phyloP scores from a whole-genome alignment of 2,888 invertebrate genomes.

The Heliconius cydno region DNA sequence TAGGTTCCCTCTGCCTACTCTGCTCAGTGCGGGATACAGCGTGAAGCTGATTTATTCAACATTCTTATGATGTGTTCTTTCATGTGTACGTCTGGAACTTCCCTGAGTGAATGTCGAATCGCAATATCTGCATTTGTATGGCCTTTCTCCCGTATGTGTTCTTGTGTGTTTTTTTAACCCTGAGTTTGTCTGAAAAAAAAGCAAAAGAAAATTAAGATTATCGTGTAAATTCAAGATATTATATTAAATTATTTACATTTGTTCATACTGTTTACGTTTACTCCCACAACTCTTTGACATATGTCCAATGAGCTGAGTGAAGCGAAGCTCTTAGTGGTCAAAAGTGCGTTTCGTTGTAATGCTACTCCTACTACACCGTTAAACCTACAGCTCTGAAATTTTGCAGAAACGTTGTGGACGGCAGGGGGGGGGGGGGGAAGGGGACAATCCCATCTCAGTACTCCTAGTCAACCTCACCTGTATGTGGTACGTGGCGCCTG shows the following conservation, averaged over 20 bases:
- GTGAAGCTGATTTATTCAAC: constrained; percentile 4
- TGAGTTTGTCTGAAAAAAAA: constrained; percentile 62
- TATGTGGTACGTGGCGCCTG: too few species aligned
- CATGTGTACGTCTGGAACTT: constrained; percentile 62
- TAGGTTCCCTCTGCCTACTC: background rate
- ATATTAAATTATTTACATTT: background rate
- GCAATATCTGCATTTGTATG: constrained; percentile 62
- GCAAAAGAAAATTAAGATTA: background rate
- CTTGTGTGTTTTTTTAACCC: constrained; percentile 64
- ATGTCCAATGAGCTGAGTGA: too few species aligned
- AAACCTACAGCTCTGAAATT: too few species aligned
- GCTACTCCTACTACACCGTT: too few species aligned
- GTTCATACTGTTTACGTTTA: background rate
- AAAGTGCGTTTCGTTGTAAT: too few species aligned
- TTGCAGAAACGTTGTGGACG: too few species aligned
- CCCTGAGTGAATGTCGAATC: constrained; percentile 62
- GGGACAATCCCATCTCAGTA: too few species aligned
- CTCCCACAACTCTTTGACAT: too few species aligned
- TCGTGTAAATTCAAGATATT: background rate
- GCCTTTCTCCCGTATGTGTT: constrained; percentile 70
- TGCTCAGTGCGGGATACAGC: background rate
- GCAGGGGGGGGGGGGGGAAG: too few species aligned
- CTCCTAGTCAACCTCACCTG: too few species aligned
- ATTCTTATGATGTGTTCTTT: constrained; percentile 64
- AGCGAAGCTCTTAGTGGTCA: too few species aligned